Percentiles rank a stretch among this genome's conserved stretches.
These are phyloP conservation scores for Naso thynnoides DNA, from an alignment of 2,797 vertebrate genomes.

Conservation along the genomic window DNA sequence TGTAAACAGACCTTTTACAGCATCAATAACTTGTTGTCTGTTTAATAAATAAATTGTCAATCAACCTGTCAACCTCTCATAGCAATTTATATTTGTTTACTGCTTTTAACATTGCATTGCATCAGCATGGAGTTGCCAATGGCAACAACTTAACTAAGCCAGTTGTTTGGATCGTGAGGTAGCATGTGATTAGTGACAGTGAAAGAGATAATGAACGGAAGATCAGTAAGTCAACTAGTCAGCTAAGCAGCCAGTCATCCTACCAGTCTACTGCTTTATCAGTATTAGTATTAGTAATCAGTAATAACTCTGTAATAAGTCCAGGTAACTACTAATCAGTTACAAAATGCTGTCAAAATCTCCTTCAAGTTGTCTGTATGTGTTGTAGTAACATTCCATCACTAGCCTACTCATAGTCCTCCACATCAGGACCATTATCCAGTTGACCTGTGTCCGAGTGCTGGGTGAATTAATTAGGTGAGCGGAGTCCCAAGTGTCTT, in stretches of 20 bases:
- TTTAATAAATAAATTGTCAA: background rate
- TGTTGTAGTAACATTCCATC: conserved; percentile 1
- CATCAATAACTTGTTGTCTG: background rate
- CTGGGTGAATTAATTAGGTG: conserved; percentile 55
- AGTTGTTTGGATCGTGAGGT: conserved; percentile 3
- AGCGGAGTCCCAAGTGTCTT: conserved; percentile 24
- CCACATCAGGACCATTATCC: conserved; percentile 1
- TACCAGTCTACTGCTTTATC: conserved; percentile 24
- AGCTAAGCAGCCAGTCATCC: conserved; percentile 1
- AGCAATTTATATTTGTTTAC: background rate
- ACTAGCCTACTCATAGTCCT: background rate
- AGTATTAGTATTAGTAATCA: conserved; percentile 12
- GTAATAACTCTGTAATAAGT: background rate
- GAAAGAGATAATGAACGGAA: conserved; percentile 6
- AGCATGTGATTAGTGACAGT: conserved; percentile 1
- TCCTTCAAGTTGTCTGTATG: background rate
- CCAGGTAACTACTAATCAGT: background rate
- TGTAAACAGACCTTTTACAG: background rate
- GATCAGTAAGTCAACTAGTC: background rate
- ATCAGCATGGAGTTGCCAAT: conserved; percentile 8
- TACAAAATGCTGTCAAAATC: background rate
- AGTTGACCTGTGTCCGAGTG: conserved; percentile 20
- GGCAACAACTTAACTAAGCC: conserved; percentile 17
- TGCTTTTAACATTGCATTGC: background rate
- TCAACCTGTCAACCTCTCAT: conserved; percentile 22